A percentile compares a stretch with the other conserved stretches of the same genome.
Conservation (phyloP, 2,888 invertebrate genomes). For the Mimachlamys varia region DNA sequence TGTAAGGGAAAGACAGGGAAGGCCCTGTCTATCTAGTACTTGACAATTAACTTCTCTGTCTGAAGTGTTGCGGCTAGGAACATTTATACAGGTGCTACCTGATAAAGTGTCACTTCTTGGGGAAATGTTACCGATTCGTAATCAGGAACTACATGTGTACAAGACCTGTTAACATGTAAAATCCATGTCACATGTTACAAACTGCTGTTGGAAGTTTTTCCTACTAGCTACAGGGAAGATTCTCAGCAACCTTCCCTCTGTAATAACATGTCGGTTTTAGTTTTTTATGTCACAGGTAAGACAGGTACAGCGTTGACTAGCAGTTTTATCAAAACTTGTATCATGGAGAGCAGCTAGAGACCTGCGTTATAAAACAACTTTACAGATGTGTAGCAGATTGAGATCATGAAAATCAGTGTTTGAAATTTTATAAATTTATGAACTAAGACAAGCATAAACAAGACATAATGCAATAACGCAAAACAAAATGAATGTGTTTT, state of each 20-base stretch:
- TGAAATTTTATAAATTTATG: too few species aligned
- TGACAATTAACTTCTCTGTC: neutral
- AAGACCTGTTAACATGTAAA: neutral
- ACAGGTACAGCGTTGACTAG: too few species aligned
- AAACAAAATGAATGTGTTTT: too few species aligned
- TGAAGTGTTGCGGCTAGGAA: neutral
- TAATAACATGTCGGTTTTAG: neutral
- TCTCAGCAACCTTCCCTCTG: neutral
- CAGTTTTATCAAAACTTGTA: too few species aligned
- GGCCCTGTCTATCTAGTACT: neutral
- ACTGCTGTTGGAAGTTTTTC: conserved; percentile 3
- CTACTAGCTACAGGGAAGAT: neutral
- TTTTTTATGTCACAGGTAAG: conserved; percentile 31
- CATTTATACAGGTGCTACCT: neutral
- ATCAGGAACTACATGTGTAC: neutral
- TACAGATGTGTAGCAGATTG: too few species aligned
- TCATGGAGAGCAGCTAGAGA: too few species aligned
- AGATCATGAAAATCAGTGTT: too few species aligned
- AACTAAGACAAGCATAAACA: too few species aligned
- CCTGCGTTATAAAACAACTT: too few species aligned
- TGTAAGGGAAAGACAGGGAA: neutral
- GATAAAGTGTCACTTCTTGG: neutral
- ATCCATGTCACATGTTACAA: neutral
- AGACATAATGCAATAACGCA: too few species aligned
- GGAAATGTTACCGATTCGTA: neutral